Evolutionary conservation across 1,140 invertebrate species (phyloP), one percentile per base, ranked within the genome.

Genomic region (Drosophila sproati): DNA sequence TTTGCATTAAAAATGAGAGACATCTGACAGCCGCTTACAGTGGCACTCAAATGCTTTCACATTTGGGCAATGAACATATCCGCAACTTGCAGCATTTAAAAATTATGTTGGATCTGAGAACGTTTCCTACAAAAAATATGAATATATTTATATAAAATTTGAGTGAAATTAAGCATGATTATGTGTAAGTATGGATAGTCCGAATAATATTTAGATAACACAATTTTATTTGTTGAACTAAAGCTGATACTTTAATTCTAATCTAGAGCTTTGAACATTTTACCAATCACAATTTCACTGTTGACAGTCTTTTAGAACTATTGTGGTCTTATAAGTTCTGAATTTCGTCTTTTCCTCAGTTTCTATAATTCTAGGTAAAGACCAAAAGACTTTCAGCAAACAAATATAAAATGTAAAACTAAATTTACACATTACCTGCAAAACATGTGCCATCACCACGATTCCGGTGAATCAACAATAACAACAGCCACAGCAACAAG

Each of bases 341-440:
- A 31, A 31, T 20, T 59, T 31, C 12, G 28, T 28, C 37, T 2
- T 39, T 39, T 6, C 66, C 66, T 62, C 72, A 56, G 66, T 70
- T 10, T 43, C 8, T 43, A 34, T 31, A 35, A 51, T 48, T 67
- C 10, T 20, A 20, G 20, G 47, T 29, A 20, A 59, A 54, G 62
- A 73, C 41, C 56, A 56, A 67, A 63, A 70, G 72, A 82, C 71
- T 73, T 67, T 54, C 20, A 43, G 2, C 39, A 59, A 59, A 72
- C 72, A 81, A 90, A 89, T 89, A 90, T 90, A 81, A 90, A 86
- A 90, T 89, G 86, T 86, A 89, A 90, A 90, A 89, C 78, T 77
- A 86, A 90, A 89, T 89, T 90, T 89, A 76, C 78, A 91, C 86
- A 83, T 89, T 90, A 77, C 75, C 54, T 52, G 5, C 35, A 52